Evolutionary conservation across 2,888 invertebrate species (phyloP).

Genomic region (Blastobasis lacticolella): DNA sequence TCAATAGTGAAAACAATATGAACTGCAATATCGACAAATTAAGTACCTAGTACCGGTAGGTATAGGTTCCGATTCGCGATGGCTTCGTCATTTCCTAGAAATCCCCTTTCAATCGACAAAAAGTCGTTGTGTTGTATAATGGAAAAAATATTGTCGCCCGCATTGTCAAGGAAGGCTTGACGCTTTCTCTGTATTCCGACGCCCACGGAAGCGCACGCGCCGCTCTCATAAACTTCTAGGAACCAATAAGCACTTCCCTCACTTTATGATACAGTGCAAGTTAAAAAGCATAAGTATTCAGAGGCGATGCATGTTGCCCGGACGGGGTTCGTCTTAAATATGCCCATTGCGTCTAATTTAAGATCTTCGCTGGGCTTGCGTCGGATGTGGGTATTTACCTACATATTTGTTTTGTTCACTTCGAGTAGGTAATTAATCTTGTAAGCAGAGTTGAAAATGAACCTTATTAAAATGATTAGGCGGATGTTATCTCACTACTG

Average conservation of each 20-base stretch:
- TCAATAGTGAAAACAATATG: not conserved
- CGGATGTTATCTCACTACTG: too few relatives aligned
- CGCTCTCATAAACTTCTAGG: slow-evolving; percentile 4
- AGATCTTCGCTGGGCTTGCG: too few relatives aligned
- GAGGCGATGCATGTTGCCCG: too few relatives aligned
- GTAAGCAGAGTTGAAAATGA: not conserved
- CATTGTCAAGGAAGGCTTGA: slow-evolving; percentile 2
- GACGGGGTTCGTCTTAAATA: too few relatives aligned
- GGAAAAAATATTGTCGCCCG: slow-evolving; percentile 1
- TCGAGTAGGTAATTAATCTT: too few relatives aligned
- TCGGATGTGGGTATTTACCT: too few relatives aligned
- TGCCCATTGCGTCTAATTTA: too few relatives aligned
- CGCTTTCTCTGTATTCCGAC: slow-evolving; percentile 3
- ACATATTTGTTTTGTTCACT: too few relatives aligned
- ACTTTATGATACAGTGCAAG: slow-evolving; percentile 1
- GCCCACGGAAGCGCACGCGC: slow-evolving; percentile 8
- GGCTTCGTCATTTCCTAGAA: slow-evolving; percentile 8
- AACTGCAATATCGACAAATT: not conserved
- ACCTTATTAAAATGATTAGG: too few relatives aligned
- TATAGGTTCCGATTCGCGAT: slow-evolving; percentile 1
- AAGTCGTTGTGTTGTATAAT: not conserved
- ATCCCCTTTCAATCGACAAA: not conserved
- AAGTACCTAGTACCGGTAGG: not conserved
- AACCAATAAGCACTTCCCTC: slow-evolving; percentile 5
- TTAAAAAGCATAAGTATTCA: too few relatives aligned